These are phyloP conservation scores for Meghimatium bilineatum DNA, from an alignment of 2,888 invertebrate genomes.

Conservation along the genomic window DNA sequence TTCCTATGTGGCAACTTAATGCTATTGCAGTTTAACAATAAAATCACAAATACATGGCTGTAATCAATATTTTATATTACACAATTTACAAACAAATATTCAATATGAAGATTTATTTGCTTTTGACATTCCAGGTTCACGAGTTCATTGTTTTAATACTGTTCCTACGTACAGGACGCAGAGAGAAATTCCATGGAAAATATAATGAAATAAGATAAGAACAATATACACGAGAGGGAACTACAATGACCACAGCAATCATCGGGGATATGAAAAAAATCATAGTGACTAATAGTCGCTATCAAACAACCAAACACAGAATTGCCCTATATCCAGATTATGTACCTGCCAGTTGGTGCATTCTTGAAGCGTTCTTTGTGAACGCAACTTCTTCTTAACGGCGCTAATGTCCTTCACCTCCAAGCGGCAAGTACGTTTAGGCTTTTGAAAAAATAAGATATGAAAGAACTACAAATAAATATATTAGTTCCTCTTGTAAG, in stretches of 20 bases:
- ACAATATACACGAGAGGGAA: not conserved
- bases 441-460: constrained; percentile 47
- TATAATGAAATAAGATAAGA: not conserved
- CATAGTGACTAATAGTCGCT: not conserved
- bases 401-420: constrained; percentile 57
- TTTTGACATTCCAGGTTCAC: too few species aligned
- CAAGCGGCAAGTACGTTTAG: constrained; percentile 57
- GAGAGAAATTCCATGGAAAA: not conserved
- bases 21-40: too few species aligned
- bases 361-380: constrained; percentile 30
- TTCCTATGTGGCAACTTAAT: too few species aligned
- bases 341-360: constrained; percentile 1
- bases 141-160: too few species aligned
- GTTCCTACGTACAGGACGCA: not conserved
- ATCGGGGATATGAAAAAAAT: not conserved
- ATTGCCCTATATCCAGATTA: not conserved
- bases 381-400: constrained; percentile 48
- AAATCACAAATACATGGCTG: too few species aligned
- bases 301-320: not conserved
- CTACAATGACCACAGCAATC: not conserved
- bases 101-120: too few species aligned
- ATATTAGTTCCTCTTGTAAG: too few species aligned
- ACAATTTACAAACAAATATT: too few species aligned
- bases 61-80: too few species aligned
- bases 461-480: not conserved